A percentile compares a stretch with the other conserved stretches of the same genome.
These are phyloP conservation scores for Dolichoris vasculosae DNA, from an alignment of 1,140 invertebrate species.

Conservation along the genomic window DNA sequence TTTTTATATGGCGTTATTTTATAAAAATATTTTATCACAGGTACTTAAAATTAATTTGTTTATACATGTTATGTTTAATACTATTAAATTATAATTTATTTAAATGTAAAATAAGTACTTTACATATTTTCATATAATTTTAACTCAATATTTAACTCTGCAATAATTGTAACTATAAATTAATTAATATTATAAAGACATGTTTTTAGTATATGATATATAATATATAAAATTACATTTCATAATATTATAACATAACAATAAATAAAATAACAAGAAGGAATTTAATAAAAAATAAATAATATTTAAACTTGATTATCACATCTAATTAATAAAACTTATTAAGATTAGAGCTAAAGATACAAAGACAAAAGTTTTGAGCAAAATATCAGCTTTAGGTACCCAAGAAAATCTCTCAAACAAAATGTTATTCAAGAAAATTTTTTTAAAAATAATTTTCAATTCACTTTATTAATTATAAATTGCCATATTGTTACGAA, in stretches of 20 bases:
- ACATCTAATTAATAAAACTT: not conserved
- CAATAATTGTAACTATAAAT: not conserved
- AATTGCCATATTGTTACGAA: conserved; percentile 28
- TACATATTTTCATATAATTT: not conserved
- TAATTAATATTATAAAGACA: not conserved
- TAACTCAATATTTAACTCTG: not conserved
- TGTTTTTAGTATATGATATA: not conserved
- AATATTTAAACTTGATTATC: not conserved
- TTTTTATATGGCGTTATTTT: too few relatives aligned
- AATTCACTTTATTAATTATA: not conserved
- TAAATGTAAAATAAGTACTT: not conserved
- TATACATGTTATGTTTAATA: not conserved
- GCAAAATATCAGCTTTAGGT: not conserved
- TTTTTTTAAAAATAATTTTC: not conserved
- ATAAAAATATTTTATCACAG: too few relatives aligned
- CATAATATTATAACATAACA: not conserved
- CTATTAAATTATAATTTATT: not conserved
- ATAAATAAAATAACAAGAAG: not conserved
- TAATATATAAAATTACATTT: not conserved
- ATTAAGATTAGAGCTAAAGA: not conserved
- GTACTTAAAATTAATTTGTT: too few relatives aligned
- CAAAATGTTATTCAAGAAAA: not conserved
- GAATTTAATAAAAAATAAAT: not conserved
- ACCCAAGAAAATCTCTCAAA: not conserved
- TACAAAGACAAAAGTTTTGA: not conserved